Conservation (phyloP, 2,888 invertebrate genomes). For the Mythimna ferrago region DNA sequence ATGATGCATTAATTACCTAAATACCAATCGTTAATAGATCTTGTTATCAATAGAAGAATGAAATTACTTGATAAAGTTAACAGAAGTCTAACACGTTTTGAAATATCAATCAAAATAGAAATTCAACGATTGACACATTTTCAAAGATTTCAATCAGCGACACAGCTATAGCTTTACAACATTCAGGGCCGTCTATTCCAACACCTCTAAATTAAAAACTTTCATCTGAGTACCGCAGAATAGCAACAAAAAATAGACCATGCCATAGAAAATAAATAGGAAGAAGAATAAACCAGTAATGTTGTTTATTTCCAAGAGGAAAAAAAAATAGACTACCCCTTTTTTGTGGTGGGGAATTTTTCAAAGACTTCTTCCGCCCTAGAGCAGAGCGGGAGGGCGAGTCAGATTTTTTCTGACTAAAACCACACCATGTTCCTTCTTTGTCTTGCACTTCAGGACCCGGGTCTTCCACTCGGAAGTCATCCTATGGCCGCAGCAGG, state of each 20-base stretch:
- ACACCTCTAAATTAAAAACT: not conserved
- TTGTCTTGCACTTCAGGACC: no score
- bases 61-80: conserved; percentile 2
- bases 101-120: not conserved
- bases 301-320: no score
- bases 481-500: no score
- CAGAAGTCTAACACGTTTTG: not conserved
- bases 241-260: no score
- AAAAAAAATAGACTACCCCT: no score
- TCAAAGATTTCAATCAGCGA: not conserved
- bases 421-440: no score
- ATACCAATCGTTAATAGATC: not conserved
- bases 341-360: no score
- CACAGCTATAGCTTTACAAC: not conserved
- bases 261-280: not conserved
- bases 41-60: conserved; percentile 10
- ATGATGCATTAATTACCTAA: not conserved
- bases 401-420: no score
- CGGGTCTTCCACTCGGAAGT: no score
- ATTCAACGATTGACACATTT: not conserved
- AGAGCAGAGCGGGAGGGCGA: no score
- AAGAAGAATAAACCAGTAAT: not conserved
- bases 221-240: not conserved
- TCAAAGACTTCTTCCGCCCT: no score
- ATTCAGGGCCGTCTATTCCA: not conserved